Base-by-base conservation (phyloP, 2,113 vertebrate species). In the Sphaerodactylus townsendi region DNA sequence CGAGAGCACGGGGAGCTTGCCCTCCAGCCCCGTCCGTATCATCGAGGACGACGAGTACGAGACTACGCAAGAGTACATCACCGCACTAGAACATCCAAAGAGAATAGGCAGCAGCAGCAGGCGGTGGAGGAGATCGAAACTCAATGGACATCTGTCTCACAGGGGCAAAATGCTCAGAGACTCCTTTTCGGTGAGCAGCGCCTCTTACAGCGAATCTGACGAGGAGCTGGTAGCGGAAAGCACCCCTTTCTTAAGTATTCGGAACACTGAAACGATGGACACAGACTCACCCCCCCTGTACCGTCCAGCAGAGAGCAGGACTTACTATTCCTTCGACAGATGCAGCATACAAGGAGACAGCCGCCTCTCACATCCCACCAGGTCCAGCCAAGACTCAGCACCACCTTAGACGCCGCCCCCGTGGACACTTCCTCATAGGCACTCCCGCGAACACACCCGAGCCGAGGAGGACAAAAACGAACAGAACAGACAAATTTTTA, bases 201-300 rank as follows among this genome's bases (percentile, higher is more conserved):
- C 98, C 95, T 98, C 98, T 39, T 98, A 98, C 90, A 97, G 97
- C 64, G 98, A 98, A 93, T 98, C 97, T 90, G 85, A 99, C 73
- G 98, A 97, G 95, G 97, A 98, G 89, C 97, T 98, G 87, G 96
- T 96, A 84, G 98, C 98, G 48, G 98, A 99, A 96, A 98, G 96
- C 96, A 99, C 98, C 62, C 98, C 98, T 30, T 99, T 99, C 95
- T 96, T 99, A 95, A 97, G 98, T 96, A 97, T 98, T 96, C 97
- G 98, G 96, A 97, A 97, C 94, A 97, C 95, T 95, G 98, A 97
- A 79, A 89, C 65, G 81, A 88, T 82, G 71, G 93, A 89, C 87
- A 90, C 97, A 1, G 98, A 98, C 96, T 97, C 97, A 70, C 96
- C 97, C 77, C 96, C 96, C 89, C 97, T 96, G 92, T 97, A 97